A percentile compares a stretch with the other conserved stretches of the same genome.
These are phyloP conservation scores for Tridacna gigas DNA, from an alignment of 2,888 invertebrate species.

Conservation along the genomic window DNA sequence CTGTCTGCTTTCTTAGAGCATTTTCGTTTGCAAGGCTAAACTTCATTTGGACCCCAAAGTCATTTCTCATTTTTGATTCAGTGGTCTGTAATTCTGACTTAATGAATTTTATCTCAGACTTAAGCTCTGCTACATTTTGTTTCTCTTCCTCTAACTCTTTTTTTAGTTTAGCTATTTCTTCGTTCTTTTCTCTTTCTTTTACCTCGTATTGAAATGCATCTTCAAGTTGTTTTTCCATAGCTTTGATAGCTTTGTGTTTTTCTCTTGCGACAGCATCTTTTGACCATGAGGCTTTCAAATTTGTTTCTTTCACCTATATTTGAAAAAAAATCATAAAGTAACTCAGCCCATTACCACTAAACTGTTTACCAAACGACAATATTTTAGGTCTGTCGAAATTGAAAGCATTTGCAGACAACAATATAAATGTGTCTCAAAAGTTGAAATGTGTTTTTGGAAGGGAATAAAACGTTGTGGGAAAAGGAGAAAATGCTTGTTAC, in stretches of 20 bases:
- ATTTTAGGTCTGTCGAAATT: too few species aligned
- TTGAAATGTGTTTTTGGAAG: too few species aligned
- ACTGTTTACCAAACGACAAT: background rate
- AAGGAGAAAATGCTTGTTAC: background rate
- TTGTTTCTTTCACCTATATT: constrained; percentile 63
- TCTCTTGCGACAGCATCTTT: constrained; percentile 65
- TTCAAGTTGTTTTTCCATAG: constrained; percentile 75
- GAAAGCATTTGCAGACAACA: too few species aligned
- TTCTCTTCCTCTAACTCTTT: constrained; percentile 54
- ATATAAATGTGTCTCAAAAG: too few species aligned
- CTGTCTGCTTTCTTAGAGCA: constrained; percentile 65
- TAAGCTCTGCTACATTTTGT: constrained; percentile 63
- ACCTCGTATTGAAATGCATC: constrained; percentile 72
- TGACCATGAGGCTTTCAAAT: constrained; percentile 65
- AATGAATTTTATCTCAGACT: constrained; percentile 65
- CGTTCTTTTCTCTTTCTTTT: constrained; percentile 64
- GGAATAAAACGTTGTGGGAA: background rate
- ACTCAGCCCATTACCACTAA: background rate
- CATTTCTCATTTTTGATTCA: constrained; percentile 68
- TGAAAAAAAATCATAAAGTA: background rate
- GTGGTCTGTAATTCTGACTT: constrained; percentile 63
- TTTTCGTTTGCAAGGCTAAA: constrained; percentile 78
- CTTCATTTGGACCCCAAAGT: constrained; percentile 73
- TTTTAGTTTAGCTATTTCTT: constrained; percentile 66
- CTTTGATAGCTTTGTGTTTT: constrained; percentile 79